These are phyloP conservation scores for Chymomyza costata DNA, from an alignment of 1,140 invertebrate genomes.

Conservation along the genomic window DNA sequence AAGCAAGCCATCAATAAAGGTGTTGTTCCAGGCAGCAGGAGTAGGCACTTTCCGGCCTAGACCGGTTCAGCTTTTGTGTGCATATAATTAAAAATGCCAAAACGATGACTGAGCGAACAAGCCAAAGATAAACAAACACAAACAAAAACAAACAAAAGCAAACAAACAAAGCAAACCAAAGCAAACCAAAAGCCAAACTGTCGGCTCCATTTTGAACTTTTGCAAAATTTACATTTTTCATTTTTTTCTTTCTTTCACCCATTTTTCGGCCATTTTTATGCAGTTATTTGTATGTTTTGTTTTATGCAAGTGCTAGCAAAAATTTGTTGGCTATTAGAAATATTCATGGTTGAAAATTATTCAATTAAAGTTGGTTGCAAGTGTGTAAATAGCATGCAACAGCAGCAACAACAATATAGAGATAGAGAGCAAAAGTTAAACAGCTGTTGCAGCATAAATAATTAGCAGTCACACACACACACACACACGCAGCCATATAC, in stretches of 20 bases:
- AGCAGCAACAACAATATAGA: conserved; percentile 11
- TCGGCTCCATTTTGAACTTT: conserved; percentile 46
- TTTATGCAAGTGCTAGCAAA: conserved; percentile 59
- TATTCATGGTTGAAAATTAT: conserved; percentile 68
- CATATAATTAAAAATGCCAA: conserved; percentile 73
- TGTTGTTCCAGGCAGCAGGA: conserved; percentile 60
- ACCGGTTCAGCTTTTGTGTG: conserved; percentile 60
- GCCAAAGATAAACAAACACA: conserved; percentile 53
- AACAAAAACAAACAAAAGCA: conserved; percentile 5
- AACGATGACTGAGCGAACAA: conserved; percentile 48
- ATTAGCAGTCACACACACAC: conserved; percentile 42
- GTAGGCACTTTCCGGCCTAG: too few relatives aligned
- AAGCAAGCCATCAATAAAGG: conserved; percentile 56
- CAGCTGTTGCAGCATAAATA: conserved; percentile 57
- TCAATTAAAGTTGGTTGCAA: conserved; percentile 59
- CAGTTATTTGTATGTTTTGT: too few relatives aligned
- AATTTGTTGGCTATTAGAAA: conserved; percentile 71
- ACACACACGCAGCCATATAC: conserved; percentile 15
- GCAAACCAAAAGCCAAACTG: conserved; percentile 32
- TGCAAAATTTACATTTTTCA: too few relatives aligned
- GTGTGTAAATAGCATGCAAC: conserved; percentile 2
- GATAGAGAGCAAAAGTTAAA: conserved; percentile 40
- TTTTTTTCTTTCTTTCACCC: too few relatives aligned
- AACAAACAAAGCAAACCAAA: too few relatives aligned
- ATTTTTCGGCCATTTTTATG: too few relatives aligned